Base-by-base conservation (phyloP, 2,888 invertebrate species). In the Pocota personata region DNA sequence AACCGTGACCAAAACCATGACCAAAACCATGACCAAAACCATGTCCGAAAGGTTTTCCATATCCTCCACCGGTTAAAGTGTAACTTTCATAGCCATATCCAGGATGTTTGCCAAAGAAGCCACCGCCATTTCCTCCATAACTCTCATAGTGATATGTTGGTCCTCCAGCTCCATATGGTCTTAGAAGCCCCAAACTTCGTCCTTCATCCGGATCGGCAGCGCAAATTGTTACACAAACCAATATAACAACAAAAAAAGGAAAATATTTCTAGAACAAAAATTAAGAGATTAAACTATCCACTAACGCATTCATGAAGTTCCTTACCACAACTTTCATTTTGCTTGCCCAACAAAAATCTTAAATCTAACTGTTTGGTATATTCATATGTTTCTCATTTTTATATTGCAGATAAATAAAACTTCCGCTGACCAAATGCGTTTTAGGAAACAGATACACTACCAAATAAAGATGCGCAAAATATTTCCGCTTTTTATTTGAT, bases 31-130 rank as follows among this genome's bases (percentile, higher is more conserved):
- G 12, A 30, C 67, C 67, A 16, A 78, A 50, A 16, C 72, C 64
- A 30, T 48, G 19, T 10, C 64, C 72, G 4, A 84, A 84, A 0
- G 67, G 69, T 21, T 84, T 84, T 43, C 72, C 72, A 62, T 37
- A 73, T 27, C 72, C 72, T 40, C 72, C 72, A 14, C 50, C 50
- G n/a, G 24, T 58, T 14, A 19, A 5, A 19, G 64, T 84, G 30
- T 37, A 66, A 32, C 75, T 76, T 43, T 75, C 79, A 66, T 84
- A 80, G 3, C 66, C 67, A 46, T 55, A 84, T 2, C 62, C 79
- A 30, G 84, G 79, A 30, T 75, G 12, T 24, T 78, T 78, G 16
- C 19, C 19, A 62, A 73, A 73, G 8, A 40, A 30, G 1, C 73
- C 72, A n/a, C 60, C 72, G 1, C 72, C 60, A 30, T 19, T 16